Percentiles rank a stretch among this genome's conserved stretches.
Conservation (phyloP, 2,797 vertebrate genomes). For the Phataginus tetradactyla region DNA sequence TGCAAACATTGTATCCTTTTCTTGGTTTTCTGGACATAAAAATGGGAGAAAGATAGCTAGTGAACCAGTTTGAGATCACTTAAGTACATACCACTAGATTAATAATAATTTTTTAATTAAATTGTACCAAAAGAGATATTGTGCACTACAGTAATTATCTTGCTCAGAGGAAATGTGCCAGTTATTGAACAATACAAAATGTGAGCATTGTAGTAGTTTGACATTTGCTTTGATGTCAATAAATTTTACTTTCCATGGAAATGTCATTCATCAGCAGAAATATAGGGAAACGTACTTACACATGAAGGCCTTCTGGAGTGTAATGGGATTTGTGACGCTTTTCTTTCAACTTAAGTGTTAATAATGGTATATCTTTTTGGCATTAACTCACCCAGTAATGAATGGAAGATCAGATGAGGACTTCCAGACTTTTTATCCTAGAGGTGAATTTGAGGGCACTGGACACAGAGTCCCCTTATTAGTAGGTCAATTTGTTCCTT, state of each 20-base stretch:
- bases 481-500: not conserved
- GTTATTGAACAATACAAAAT: not conserved
- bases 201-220: not conserved
- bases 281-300: not conserved
- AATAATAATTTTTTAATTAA: not conserved
- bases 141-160: not conserved
- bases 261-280: not conserved
- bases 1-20: not conserved
- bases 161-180: not conserved
- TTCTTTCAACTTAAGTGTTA: conserved; percentile 34
- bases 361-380: not conserved
- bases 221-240: conserved; percentile 18
- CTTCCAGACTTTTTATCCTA: not conserved
- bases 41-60: not conserved
- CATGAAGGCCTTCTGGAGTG: not conserved
- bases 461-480: not conserved
- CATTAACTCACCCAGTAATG: not conserved
- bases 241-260: not conserved
- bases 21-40: not conserved
- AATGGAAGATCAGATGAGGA: not conserved
- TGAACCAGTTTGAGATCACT: not conserved
- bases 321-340: conserved; percentile 25
- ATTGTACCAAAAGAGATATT: not conserved
- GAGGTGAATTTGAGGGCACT: not conserved
- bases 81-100: not conserved